Conservation (phyloP, 2,113 vertebrate genomes). For the Perognathus longimembris region DNA sequence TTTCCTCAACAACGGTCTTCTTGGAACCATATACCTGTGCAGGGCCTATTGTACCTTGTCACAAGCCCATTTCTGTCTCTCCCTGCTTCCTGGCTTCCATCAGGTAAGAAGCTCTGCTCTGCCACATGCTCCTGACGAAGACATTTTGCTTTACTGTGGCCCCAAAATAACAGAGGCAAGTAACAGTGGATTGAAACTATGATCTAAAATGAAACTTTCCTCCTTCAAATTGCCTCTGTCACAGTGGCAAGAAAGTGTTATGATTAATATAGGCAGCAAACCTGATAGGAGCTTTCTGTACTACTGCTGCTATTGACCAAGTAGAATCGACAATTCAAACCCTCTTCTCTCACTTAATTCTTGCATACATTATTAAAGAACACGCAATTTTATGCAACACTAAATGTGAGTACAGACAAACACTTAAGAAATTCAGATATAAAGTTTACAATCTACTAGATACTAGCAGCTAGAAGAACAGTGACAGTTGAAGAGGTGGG, state of each 20-base stretch:
- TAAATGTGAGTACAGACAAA: background rate
- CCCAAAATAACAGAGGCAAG: background rate
- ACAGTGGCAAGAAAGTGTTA: background rate
- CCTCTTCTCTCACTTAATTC: background rate
- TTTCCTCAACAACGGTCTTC: no score
- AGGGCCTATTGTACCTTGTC: background rate
- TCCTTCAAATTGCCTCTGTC: background rate
- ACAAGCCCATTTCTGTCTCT: no score
- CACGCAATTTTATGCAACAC: background rate
- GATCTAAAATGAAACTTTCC: background rate
- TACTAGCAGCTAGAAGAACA: background rate
- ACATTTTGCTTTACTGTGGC: background rate
- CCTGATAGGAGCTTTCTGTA: fast-evolving
- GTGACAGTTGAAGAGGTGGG: background rate
- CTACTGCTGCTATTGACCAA: background rate
- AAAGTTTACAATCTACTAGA: background rate
- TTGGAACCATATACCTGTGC: no score
- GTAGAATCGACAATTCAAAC: background rate
- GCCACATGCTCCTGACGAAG: background rate
- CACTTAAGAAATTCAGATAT: background rate
- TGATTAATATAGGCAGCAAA: background rate
- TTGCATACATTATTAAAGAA: background rate
- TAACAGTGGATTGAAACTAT: background rate
- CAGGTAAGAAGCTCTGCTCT: background rate
- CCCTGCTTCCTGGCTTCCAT: background rate